phyloP scores from a whole-genome alignment of 2,888 invertebrate species.

The Mythimna pallens region DNA sequence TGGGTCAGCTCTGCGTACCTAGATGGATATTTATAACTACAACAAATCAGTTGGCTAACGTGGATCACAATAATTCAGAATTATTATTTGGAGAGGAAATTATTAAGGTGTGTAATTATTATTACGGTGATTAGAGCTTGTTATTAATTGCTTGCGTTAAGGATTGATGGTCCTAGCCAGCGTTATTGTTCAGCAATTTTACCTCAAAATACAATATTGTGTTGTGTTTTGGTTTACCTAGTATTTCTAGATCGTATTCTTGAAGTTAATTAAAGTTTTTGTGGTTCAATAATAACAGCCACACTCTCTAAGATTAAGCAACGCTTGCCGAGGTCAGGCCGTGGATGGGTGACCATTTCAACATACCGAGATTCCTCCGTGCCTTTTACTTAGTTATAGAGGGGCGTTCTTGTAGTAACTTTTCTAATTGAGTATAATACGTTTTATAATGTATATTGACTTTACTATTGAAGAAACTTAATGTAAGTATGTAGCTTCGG shows the following conservation, averaged over 20 bases:
- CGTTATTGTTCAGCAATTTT: slow-evolving; percentile 45
- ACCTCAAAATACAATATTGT: slow-evolving; percentile 25
- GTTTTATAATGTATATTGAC: no score
- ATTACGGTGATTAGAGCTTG: slow-evolving; percentile 49
- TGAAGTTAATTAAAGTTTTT: not conserved
- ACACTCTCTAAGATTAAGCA: no score
- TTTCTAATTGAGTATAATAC: no score
- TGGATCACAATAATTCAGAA: slow-evolving; percentile 65
- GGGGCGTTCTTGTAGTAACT: no score
- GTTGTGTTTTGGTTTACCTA: not conserved
- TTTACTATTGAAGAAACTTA: no score
- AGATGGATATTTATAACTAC: slow-evolving; percentile 72
- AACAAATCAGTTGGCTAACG: slow-evolving; percentile 68
- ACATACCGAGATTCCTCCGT: no score
- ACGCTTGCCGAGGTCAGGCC: no score
- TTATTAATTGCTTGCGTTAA: slow-evolving; percentile 54
- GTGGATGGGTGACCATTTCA: no score
- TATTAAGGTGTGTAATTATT: slow-evolving; percentile 62
- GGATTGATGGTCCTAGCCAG: slow-evolving; percentile 54
- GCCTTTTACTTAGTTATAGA: no score
- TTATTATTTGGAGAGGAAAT: slow-evolving; percentile 62
- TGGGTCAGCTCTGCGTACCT: slow-evolving; percentile 67
- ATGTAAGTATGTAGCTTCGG: no score
- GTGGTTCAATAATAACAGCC: no score
- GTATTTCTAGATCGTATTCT: not conserved